These are phyloP conservation scores for Eupithecia vulgata DNA, from an alignment of 2,888 invertebrate species.

Conservation along the genomic window DNA sequence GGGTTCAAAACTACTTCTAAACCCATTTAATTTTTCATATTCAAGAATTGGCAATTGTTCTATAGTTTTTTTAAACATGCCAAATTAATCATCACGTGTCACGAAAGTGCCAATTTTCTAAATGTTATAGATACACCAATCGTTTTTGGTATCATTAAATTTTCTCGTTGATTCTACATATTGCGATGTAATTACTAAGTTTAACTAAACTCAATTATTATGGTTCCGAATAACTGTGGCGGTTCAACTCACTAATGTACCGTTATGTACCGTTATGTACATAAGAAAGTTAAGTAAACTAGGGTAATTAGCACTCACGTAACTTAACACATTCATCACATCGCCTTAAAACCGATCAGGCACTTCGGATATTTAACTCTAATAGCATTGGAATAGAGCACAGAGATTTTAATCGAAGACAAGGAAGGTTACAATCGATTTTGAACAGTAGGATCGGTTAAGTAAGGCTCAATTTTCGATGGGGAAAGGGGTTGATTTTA, in stretches of 20 bases:
- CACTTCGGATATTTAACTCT: conserved; percentile 32
- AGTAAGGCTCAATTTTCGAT: conserved; percentile 32
- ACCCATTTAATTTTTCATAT: too few species aligned
- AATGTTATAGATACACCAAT: too few species aligned
- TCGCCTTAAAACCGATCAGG: conserved; percentile 32
- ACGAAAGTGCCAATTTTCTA: too few species aligned
- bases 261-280: not conserved
- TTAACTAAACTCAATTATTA: not conserved
- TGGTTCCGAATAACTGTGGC: not conserved
- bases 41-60: too few species aligned
- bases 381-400: conserved; percentile 21
- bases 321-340: conserved; percentile 43
- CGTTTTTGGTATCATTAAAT: too few species aligned
- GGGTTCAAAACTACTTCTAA: too few species aligned
- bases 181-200: too few species aligned
- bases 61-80: too few species aligned
- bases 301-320: conserved; percentile 44
- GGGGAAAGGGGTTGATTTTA: conserved; percentile 38
- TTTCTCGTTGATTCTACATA: too few species aligned
- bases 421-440: conserved; percentile 10
- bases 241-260: not conserved
- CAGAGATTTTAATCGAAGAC: conserved; percentile 9
- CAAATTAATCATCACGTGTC: too few species aligned
- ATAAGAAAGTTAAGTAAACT: conserved; percentile 34
- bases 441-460: conserved; percentile 11